These are phyloP conservation scores for Habropoda laboriosa DNA, from an alignment of 1,140 invertebrate genomes.

Conservation along the genomic window DNA sequence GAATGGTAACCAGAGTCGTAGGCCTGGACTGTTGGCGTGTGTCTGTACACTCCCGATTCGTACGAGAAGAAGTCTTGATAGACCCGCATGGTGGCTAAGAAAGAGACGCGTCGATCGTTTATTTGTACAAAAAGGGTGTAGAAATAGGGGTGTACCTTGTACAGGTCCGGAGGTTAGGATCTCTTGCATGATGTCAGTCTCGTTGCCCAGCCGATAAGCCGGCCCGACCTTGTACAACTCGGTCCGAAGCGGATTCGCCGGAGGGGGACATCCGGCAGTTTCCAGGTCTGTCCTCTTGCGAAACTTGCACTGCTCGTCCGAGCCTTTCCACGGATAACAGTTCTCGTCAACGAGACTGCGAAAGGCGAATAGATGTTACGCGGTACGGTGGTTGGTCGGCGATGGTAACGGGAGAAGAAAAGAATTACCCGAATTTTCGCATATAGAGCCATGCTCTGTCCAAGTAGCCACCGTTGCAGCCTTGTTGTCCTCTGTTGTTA, in stretches of 20 bases:
- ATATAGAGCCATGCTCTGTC: constrained; percentile 96
- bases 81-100: constrained; percentile 92
- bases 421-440: constrained; percentile 88
- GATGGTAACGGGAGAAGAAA: too few relatives aligned
- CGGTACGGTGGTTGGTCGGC: neutral
- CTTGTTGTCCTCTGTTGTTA: constrained; percentile 88
- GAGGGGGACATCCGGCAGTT: constrained; percentile 81
- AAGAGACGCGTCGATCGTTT: neutral
- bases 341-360: constrained; percentile 89
- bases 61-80: constrained; percentile 96
- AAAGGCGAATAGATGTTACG: neutral
- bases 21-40: constrained; percentile 83
- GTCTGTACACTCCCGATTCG: constrained; percentile 90
- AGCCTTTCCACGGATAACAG: constrained; percentile 91
- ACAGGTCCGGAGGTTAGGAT: constrained; percentile 96
- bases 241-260: constrained; percentile 80
- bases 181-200: constrained; percentile 95
- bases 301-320: constrained; percentile 84
- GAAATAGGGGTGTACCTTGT: constrained; percentile 85
- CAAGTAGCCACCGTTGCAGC: constrained; percentile 93
- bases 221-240: constrained; percentile 91
- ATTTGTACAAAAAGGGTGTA: neutral
- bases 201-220: constrained; percentile 89
- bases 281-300: constrained; percentile 80
- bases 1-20: constrained; percentile 90